Evolutionary conservation across 2,888 invertebrate genomes (phyloP).

Genomic region (Euplexia lucipara): DNA sequence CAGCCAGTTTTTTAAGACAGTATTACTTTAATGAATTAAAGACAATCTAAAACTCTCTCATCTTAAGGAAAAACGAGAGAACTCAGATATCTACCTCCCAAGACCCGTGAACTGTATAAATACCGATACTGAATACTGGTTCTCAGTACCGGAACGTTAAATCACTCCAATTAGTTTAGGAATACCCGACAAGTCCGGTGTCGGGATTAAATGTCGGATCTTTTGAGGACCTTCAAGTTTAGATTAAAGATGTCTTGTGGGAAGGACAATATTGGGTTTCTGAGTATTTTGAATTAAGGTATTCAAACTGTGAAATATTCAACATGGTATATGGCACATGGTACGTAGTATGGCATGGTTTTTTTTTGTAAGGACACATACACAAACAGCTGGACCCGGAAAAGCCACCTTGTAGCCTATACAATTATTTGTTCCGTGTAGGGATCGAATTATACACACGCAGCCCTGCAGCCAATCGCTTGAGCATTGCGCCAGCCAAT

Average conservation of each 20-base stretch:
- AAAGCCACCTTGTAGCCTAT: too few relatives aligned
- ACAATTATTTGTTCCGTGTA: too few relatives aligned
- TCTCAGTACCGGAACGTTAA: conserved; percentile 27
- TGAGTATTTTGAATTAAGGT: background rate
- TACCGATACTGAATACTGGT: background rate
- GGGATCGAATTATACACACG: too few relatives aligned
- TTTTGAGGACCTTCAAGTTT: conserved; percentile 20
- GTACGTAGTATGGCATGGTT: too few relatives aligned
- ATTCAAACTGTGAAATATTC: background rate
- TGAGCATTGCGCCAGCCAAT: too few relatives aligned
- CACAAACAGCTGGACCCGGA: too few relatives aligned
- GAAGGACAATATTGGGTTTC: conserved; percentile 2
- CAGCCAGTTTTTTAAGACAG: too few relatives aligned
- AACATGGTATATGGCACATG: too few relatives aligned
- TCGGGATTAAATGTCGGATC: conserved; percentile 38
- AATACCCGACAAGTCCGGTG: conserved; percentile 17
- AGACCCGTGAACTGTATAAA: conserved; percentile 28
- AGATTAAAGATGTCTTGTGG: background rate
- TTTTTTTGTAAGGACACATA: too few relatives aligned
- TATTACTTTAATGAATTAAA: too few relatives aligned
- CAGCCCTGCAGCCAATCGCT: too few relatives aligned
- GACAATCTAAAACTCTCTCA: too few relatives aligned
- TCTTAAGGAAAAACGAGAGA: background rate
- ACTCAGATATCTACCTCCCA: background rate
- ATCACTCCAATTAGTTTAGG: conserved; percentile 30